These are phyloP conservation scores for Thaumatotibia leucotreta DNA, from an alignment of 1,140 invertebrate species.

Conservation along the genomic window DNA sequence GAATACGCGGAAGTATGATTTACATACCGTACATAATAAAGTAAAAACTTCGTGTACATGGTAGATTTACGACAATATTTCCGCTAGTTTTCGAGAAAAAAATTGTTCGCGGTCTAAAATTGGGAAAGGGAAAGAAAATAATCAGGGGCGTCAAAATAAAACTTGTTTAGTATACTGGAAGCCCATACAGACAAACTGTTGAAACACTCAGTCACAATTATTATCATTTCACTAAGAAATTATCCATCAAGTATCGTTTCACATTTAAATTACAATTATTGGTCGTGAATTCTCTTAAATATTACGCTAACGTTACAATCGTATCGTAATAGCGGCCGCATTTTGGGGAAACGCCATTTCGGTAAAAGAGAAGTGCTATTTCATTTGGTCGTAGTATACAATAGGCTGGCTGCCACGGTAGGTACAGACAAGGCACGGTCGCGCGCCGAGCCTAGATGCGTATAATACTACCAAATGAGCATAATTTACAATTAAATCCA, in stretches of 20 bases:
- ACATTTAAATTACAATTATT: constrained; percentile 73
- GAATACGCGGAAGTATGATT: no score
- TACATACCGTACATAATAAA: no score
- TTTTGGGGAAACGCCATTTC: constrained; percentile 37
- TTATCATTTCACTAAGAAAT: constrained; percentile 72
- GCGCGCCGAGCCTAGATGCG: background rate
- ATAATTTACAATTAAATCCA: background rate
- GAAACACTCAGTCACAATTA: constrained; percentile 71
- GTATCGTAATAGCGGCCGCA: constrained; percentile 47
- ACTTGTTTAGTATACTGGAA: constrained; percentile 66
- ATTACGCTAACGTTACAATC: constrained; percentile 58
- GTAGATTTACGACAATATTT: background rate
- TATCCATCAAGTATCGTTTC: constrained; percentile 46
- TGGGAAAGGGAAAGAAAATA: constrained; percentile 22
- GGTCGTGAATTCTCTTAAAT: constrained; percentile 68
- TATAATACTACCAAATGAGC: background rate
- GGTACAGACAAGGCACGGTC: background rate
- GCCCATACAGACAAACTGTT: constrained; percentile 71
- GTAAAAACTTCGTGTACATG: background rate
- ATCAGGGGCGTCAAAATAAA: constrained; percentile 48
- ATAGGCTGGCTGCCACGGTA: background rate
- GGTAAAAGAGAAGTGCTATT: constrained; percentile 15
- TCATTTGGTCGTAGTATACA: background rate
- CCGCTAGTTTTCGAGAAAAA: constrained; percentile 10
- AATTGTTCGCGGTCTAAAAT: constrained; percentile 17